Evolutionary conservation across 2,113 vertebrate genomes (phyloP).

Genomic region (Rhynchomys soricoides): DNA sequence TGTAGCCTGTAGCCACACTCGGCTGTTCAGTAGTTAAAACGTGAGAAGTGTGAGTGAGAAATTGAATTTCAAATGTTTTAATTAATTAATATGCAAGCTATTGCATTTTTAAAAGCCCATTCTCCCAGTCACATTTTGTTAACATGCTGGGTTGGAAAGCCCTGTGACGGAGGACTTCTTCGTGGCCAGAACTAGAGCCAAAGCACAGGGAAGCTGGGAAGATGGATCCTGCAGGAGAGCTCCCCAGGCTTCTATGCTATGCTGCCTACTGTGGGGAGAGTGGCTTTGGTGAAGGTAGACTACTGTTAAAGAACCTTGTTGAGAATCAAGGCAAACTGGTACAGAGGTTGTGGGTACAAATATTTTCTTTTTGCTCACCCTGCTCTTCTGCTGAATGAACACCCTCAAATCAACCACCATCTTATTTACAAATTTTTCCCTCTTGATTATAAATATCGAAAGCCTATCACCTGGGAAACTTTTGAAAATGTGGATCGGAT

Average conservation of each 20-base stretch:
- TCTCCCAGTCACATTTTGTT: background rate
- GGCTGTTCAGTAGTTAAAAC: background rate
- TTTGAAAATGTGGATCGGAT: background rate
- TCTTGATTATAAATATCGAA: background rate
- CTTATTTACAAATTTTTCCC: background rate
- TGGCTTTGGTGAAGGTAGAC: background rate
- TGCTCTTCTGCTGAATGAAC: background rate
- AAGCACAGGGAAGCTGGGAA: background rate
- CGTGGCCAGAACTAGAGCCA: background rate
- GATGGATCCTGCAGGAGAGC: background rate
- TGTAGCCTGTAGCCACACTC: background rate
- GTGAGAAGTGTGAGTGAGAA: background rate
- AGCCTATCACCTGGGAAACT: background rate
- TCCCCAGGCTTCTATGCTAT: background rate
- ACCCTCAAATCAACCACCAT: background rate
- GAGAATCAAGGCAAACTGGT: background rate
- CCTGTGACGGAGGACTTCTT: background rate
- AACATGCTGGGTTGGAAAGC: background rate
- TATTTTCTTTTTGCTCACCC: background rate
- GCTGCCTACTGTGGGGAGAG: background rate
- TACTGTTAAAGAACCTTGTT: background rate
- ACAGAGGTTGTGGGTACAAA: background rate
- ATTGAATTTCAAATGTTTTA: slow-evolving; percentile 8
- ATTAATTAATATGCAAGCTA: slow-evolving; percentile 26
- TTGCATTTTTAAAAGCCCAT: background rate